Evolutionary conservation across 1,140 invertebrate genomes (phyloP), one percentile per base, ranked within the genome.

Genomic region (Saccostrea glomerata): DNA sequence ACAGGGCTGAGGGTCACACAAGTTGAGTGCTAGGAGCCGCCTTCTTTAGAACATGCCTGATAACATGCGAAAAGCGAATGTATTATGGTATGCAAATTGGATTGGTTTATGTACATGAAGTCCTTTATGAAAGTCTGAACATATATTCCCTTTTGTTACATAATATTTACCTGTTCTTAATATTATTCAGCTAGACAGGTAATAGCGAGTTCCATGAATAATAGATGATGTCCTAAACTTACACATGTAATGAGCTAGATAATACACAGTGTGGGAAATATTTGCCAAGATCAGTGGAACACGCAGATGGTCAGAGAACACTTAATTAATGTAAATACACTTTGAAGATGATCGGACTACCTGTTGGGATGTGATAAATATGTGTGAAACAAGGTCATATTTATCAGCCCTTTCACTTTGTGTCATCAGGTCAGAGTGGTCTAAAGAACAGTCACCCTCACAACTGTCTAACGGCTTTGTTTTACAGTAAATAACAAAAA

Each of bases 31-130:
- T 77, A 77, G 70, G 70, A 77, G 25, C 23, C 70, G 70, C 70
- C 70, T 77, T 30, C 70, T 30, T 15, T 30, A 77, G 70, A 77
- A 77, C 70, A 77, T 77, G 30, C 70, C 23, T 30, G 70, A 77
- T 30, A 77, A 30, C 70, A 77, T 36, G 70, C 25, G 25, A 77
- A 77, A 77, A 30, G 70, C 23, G 25, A 77, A 77, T 77, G 23
- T 77, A 77, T 77, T 77, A 77, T 25, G 25, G 23, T 77, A 77
- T 77, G 70, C 70, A 77, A 77, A 77, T 77, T 77, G 70, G 70
- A 77, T 23, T 17, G 30, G 25, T 30, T 77, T 77, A 77, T 77
- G 70, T 77, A 77, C 47, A 47, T 77, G 25, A 77, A 36, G 70
- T 36, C 70, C 66, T 30, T 36, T 30, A 25, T 15, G 13, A 77